Conservation (phyloP, 2,888 invertebrate genomes). For the Zele albiditarsus region DNA sequence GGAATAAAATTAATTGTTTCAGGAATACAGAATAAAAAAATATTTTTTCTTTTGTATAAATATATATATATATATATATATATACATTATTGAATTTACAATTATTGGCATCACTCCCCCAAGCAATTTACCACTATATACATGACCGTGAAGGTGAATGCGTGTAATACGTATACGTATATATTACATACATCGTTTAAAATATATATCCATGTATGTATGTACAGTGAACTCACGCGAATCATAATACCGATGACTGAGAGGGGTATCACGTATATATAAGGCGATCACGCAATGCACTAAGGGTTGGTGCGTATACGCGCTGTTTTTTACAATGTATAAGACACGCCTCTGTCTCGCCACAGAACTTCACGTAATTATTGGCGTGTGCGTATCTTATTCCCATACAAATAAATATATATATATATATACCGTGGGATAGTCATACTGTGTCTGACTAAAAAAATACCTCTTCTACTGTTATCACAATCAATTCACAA, state of each 20-base stretch:
- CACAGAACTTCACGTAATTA: background rate
- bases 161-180: background rate
- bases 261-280: conserved; percentile 5
- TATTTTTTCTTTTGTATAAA: background rate
- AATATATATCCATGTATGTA: background rate
- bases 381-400: background rate
- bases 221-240: conserved; percentile 17
- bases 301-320: conserved; percentile 17
- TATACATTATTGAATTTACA: background rate
- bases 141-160: conserved; percentile 10
- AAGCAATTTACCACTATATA: background rate
- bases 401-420: background rate
- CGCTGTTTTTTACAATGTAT: conserved; percentile 24
- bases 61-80: background rate
- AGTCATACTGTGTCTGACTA: conserved; percentile 1
- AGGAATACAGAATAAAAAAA: too few relatives aligned
- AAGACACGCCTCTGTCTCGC: conserved; percentile 35
- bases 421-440: background rate
- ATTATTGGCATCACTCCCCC: background rate
- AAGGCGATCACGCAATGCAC: conserved; percentile 24
- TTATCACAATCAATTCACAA: background rate
- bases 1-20: background rate
- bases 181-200: background rate
- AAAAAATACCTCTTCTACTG: background rate
- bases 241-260: conserved; percentile 32